These are phyloP conservation scores for Scolanthus callimorphus DNA, from an alignment of 92 coral and sea anemone species.

Conservation along the genomic window DNA sequence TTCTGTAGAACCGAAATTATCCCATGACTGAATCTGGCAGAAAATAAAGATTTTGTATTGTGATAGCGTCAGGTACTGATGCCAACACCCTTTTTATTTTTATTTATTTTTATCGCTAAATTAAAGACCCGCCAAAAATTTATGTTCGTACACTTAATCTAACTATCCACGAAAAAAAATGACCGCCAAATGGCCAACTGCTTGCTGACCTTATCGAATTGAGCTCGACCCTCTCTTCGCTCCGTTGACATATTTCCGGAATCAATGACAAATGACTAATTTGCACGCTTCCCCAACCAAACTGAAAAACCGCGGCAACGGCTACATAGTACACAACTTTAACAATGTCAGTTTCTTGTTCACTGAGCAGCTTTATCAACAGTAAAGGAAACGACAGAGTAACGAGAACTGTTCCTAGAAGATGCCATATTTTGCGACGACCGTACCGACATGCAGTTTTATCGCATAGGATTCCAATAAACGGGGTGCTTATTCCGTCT, in stretches of 20 bases:
- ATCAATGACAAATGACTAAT: conserved; percentile 57
- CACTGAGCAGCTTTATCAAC: conserved; percentile 21
- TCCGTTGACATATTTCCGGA: conserved; percentile 50
- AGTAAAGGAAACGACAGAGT: conserved; percentile 22
- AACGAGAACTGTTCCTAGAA: conserved; percentile 33
- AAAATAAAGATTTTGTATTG: no score
- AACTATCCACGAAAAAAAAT: no score
- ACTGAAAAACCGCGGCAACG: conserved; percentile 45
- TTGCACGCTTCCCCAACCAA: conserved; percentile 66
- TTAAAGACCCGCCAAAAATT: no score
- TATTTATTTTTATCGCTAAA: no score
- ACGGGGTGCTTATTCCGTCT: conserved; percentile 45
- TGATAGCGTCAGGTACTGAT: no score
- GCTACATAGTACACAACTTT: conserved; percentile 51
- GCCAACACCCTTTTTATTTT: no score
- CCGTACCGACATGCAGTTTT: conserved; percentile 55
- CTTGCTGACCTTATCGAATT: conserved; percentile 47
- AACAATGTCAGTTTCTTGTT: neutral
- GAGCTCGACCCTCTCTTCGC: conserved; percentile 47
- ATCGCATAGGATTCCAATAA: conserved; percentile 48
- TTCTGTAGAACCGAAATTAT: no score
- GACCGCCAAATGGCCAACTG: neutral
- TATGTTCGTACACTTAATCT: no score
- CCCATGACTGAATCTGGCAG: no score
- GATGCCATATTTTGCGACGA: conserved; percentile 56